Percentiles rank a stretch among this genome's conserved stretches.
phyloP scores from a whole-genome alignment of 2,888 invertebrate genomes.

The Dryobota labecula region DNA sequence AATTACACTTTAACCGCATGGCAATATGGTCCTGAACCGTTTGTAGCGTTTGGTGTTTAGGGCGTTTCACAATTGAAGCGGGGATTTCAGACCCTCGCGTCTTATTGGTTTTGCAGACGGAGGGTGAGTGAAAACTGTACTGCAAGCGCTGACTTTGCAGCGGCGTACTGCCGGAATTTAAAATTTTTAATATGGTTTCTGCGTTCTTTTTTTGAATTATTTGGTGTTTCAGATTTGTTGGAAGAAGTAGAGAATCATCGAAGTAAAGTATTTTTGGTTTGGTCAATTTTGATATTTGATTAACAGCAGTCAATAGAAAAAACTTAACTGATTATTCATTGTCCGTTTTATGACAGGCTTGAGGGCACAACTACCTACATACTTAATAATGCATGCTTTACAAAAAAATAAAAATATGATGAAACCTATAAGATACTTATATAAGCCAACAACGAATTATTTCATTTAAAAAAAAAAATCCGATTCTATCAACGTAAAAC shows the following conservation, averaged over 20 bases:
- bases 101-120: conserved; percentile 88
- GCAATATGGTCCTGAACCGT: conserved; percentile 67
- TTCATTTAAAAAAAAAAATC: background rate
- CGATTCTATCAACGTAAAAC: no score
- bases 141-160: conserved; percentile 82
- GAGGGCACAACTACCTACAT: background rate
- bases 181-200: conserved; percentile 20
- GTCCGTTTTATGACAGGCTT: background rate
- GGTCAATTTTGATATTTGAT: background rate
- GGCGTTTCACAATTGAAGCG: conserved; percentile 79
- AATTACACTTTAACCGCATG: conserved; percentile 40
- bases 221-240: background rate
- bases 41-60: conserved; percentile 70
- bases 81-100: conserved; percentile 83
- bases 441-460: no score
- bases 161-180: conserved; percentile 68
- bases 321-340: background rate
- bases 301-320: background rate
- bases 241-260: background rate
- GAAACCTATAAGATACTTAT: background rate
- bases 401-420: background rate
- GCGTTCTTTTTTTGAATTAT: background rate
- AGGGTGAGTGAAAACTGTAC: conserved; percentile 82
- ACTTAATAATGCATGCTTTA: no score
- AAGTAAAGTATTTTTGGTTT: background rate